Percentiles rank a stretch among this genome's conserved stretches.
Conservation (phyloP, 2,888 invertebrate genomes). For the Onchidella celtica region DNA sequence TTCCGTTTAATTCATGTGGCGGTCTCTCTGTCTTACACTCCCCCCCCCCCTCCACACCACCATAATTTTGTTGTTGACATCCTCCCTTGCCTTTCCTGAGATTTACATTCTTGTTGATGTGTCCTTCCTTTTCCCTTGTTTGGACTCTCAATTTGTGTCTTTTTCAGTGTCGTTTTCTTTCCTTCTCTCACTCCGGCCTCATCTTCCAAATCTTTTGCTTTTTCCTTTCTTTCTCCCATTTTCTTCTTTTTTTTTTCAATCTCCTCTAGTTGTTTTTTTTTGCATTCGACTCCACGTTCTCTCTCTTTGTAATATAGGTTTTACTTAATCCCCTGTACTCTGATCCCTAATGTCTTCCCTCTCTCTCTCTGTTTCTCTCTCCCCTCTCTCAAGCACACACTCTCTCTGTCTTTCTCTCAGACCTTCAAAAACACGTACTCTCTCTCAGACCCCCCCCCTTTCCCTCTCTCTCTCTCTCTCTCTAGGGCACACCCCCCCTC, state of each 20-base stretch:
- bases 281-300: no score
- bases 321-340: conserved; percentile 13
- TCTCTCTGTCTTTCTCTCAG: not conserved
- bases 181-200: not conserved
- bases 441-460: not conserved
- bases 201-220: not conserved
- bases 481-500: not conserved
- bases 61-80: no score
- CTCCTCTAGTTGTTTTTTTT: not conserved
- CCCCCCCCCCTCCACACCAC: no score
- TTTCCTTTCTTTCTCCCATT: not conserved
- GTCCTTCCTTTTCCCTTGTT: not conserved
- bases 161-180: not conserved
- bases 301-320: not conserved
- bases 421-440: no score
- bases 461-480: not conserved
- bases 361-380: not conserved
- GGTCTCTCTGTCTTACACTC: no score
- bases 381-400: not conserved
- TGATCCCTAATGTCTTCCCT: not conserved
- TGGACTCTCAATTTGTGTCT: not conserved
- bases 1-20: no score
- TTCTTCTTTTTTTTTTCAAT: not conserved
- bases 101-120: not conserved
- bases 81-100: not conserved